phyloP scores from a whole-genome alignment of 2,797 vertebrate species.

The Darevskia nairensis region DNA sequence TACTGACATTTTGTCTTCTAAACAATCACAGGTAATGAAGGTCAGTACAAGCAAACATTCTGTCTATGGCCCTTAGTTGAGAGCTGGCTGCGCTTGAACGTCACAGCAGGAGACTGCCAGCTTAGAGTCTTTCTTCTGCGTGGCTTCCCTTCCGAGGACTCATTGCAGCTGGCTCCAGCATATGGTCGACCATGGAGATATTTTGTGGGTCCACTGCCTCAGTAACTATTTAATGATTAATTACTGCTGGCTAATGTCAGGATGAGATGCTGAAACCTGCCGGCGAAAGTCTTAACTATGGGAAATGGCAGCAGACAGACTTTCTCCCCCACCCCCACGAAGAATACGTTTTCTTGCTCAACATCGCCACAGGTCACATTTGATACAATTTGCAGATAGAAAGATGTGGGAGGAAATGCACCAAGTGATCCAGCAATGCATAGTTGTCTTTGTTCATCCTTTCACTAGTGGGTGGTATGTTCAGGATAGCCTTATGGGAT shows the following conservation, averaged over 20 bases:
- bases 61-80: slow-evolving; percentile 73
- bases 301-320: slow-evolving; percentile 76
- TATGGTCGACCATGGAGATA: slow-evolving; percentile 79
- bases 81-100: slow-evolving; percentile 69
- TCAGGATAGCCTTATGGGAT: not conserved
- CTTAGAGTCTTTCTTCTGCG: slow-evolving; percentile 66
- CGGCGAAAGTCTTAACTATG: slow-evolving; percentile 77
- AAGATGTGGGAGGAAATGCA: slow-evolving; percentile 58
- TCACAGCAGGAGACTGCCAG: slow-evolving; percentile 77
- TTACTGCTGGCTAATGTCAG: slow-evolving; percentile 80
- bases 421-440: slow-evolving; percentile 60
- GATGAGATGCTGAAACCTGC: slow-evolving; percentile 75
- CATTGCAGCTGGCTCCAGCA: slow-evolving; percentile 81
- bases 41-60: slow-evolving; percentile 75
- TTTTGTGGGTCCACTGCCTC: slow-evolving; percentile 77
- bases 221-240: slow-evolving; percentile 81
- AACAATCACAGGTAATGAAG: slow-evolving; percentile 80
- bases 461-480: not conserved
- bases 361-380: slow-evolving; percentile 57
- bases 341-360: slow-evolving; percentile 58
- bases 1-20: slow-evolving; percentile 80
- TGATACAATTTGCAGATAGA: slow-evolving; percentile 68
- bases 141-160: slow-evolving; percentile 65
- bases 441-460: not conserved
- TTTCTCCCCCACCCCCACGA: slow-evolving; percentile 62